These are phyloP conservation scores for Ligdia adustata DNA, from an alignment of 2,888 invertebrate genomes.

Conservation along the genomic window DNA sequence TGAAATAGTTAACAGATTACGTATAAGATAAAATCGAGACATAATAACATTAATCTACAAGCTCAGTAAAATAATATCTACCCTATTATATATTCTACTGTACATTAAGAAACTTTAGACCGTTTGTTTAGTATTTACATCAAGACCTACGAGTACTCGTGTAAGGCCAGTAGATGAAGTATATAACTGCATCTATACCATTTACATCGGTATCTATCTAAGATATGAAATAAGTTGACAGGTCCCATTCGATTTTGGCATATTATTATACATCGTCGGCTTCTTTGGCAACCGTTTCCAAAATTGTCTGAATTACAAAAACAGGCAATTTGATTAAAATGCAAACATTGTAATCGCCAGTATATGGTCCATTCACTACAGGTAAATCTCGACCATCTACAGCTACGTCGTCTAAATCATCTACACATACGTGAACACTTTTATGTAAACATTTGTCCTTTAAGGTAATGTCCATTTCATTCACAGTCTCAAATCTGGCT, in stretches of 20 bases:
- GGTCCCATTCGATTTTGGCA: conserved; percentile 77
- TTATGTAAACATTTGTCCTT: conserved; percentile 31
- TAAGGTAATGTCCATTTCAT: too few relatives aligned
- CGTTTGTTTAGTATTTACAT: conserved; percentile 44
- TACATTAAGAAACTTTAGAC: conserved; percentile 59
- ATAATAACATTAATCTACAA: conserved; percentile 45
- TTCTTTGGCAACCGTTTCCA: conserved; percentile 58
- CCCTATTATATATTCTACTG: conserved; percentile 55
- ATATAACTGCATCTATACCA: conserved; percentile 24
- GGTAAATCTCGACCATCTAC: conserved; percentile 3
- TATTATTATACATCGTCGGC: conserved; percentile 48
- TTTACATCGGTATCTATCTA: conserved; percentile 50
- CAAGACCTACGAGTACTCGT: background rate
- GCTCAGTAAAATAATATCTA: conserved; percentile 33
- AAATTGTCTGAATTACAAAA: conserved; percentile 4
- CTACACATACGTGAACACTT: conserved; percentile 53
- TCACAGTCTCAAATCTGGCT: conserved; percentile 77
- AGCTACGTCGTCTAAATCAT: conserved; percentile 11
- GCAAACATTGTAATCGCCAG: conserved; percentile 3
- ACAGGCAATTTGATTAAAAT: conserved; percentile 12
- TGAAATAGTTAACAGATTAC: conserved; percentile 33
- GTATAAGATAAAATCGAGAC: conserved; percentile 49
- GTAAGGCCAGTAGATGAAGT: conserved; percentile 9
- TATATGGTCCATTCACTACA: background rate
- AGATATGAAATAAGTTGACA: conserved; percentile 76